phyloP scores from a whole-genome alignment of 1,140 invertebrate genomes.

The Camponotus floridanus region DNA sequence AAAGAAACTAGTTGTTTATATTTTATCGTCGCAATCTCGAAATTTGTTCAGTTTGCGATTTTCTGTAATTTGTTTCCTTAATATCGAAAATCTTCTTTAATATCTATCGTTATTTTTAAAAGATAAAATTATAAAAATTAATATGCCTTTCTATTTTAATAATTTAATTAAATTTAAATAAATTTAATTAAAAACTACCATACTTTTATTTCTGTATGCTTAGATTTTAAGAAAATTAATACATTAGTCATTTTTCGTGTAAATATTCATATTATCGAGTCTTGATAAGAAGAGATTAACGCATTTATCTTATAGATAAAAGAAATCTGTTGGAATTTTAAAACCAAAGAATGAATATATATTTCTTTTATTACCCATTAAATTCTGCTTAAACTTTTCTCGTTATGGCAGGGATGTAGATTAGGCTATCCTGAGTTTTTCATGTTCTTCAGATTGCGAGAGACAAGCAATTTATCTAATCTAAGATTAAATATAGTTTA shows the following conservation, averaged over 20 bases:
- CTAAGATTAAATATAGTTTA: background rate
- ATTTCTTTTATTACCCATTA: background rate
- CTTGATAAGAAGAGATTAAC: background rate
- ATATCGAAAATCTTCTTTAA: background rate
- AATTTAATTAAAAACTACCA: background rate
- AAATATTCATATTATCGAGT: background rate
- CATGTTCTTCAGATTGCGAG: background rate
- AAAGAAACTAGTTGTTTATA: slow-evolving; percentile 8
- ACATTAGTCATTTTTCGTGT: too few relatives aligned
- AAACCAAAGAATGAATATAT: background rate
- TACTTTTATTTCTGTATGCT: background rate
- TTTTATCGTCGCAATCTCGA: slow-evolving; percentile 21
- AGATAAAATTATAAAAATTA: slow-evolving; percentile 9
- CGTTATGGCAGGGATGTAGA: background rate
- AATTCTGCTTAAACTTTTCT: background rate
- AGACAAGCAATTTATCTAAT: slow-evolving; percentile 17
- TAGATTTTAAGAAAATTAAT: background rate
- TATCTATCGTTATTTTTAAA: background rate
- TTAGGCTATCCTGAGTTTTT: background rate
- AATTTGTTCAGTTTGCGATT: background rate
- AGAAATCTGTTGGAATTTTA: background rate
- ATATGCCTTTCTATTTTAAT: background rate
- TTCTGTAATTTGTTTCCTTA: background rate
- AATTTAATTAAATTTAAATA: background rate
- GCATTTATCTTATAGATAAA: background rate